Evolutionary conservation across 2,797 vertebrate genomes (phyloP).

Genomic region (Urosaurus nigricauda): DNA sequence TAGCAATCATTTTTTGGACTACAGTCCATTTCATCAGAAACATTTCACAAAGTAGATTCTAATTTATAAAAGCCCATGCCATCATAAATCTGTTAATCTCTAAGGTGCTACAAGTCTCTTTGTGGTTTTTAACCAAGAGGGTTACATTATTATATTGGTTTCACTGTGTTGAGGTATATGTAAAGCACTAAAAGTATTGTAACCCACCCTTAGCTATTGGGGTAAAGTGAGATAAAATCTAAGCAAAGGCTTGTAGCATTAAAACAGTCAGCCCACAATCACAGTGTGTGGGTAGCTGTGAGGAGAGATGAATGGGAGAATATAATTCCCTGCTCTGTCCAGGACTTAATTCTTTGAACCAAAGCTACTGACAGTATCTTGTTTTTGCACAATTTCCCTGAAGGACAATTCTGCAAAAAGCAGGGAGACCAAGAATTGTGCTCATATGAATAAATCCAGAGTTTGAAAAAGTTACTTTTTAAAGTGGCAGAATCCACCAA

Average conservation of each 20-base stretch:
- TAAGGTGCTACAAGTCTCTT: neutral
- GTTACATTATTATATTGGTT: neutral
- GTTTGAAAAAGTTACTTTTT: too few relatives aligned
- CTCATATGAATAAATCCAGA: too few relatives aligned
- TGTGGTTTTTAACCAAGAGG: neutral
- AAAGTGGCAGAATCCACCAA: too few relatives aligned
- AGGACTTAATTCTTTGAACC: neutral
- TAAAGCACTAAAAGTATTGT: neutral
- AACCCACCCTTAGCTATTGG: neutral
- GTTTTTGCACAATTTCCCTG: neutral
- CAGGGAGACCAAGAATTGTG: neutral
- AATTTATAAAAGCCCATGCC: neutral
- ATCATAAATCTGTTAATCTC: neutral
- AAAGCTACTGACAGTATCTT: neutral
- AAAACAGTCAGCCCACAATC: neutral
- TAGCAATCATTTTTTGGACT: neutral
- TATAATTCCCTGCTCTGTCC: neutral
- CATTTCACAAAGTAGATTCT: neutral
- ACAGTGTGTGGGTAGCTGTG: too few relatives aligned
- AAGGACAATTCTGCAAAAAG: neutral
- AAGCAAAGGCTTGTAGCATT: neutral
- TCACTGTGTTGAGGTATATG: neutral
- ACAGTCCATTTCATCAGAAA: neutral
- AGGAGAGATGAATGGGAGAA: neutral
- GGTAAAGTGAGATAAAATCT: neutral